Conservation (phyloP, 2,888 invertebrate genomes). For the Patella pellucida region DNA sequence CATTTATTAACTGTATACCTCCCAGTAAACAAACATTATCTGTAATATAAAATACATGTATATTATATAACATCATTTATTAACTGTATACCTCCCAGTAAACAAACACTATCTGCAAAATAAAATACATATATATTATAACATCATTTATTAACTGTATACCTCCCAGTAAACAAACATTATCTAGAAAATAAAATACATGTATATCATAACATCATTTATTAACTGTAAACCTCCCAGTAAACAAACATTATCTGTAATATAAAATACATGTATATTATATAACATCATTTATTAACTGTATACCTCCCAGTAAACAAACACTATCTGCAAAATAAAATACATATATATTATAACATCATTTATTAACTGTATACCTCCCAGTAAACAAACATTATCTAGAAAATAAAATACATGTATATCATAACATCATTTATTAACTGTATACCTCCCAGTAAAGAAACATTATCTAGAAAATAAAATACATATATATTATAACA, state of each 20-base stretch:
- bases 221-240: neutral
- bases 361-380: neutral
- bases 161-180: neutral
- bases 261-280: too few relatives aligned
- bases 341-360: neutral
- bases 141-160: neutral
- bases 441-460: neutral
- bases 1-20: neutral
- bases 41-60: too few relatives aligned
- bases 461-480: too few relatives aligned
- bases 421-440: neutral
- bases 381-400: too few relatives aligned
- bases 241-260: too few relatives aligned
- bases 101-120: too few relatives aligned
- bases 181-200: too few relatives aligned
- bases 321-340: too few relatives aligned
- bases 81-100: neutral
- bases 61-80: neutral
- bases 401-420: too few relatives aligned
- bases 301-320: neutral
- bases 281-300: neutral
- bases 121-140: neutral
- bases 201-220: neutral
- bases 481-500: neutral
- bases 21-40: too few relatives aligned